Percentiles rank a stretch among this genome's conserved stretches.
Evolutionary conservation across 2,113 vertebrate genomes (phyloP).

Genomic region (Xiphorhynchus elegans): DNA sequence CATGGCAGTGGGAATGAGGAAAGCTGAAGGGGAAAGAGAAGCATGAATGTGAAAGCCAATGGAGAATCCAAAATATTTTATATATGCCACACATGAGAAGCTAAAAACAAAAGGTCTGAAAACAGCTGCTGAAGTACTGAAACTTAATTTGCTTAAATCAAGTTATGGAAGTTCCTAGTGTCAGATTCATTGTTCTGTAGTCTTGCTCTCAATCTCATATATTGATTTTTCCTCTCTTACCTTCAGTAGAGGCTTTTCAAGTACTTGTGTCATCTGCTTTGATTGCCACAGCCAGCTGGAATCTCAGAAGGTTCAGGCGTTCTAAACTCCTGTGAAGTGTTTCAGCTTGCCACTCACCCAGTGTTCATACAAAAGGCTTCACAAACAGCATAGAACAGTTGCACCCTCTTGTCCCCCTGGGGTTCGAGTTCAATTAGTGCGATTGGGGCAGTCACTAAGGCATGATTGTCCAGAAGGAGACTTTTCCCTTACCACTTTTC

Average conservation of each 20-base stretch:
- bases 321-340: background rate
- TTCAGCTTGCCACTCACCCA: background rate
- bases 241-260: background rate
- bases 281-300: background rate
- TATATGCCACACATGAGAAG: background rate
- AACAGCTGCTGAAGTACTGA: background rate
- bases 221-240: background rate
- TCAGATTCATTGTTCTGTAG: background rate
- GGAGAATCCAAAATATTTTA: background rate
- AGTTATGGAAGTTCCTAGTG: background rate
- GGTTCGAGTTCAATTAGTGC: background rate
- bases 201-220: background rate
- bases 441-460: background rate
- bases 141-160: background rate
- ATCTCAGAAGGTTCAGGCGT: background rate
- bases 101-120: background rate
- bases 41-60: background rate
- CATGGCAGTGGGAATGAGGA: background rate
- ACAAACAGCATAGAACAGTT: background rate
- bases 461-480: background rate
- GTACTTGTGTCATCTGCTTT: background rate
- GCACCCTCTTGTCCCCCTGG: background rate
- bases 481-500: background rate
- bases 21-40: background rate
- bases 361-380: background rate